Percentiles rank a stretch among this genome's conserved stretches.
Evolutionary conservation across 2,888 invertebrate genomes (phyloP).

Genomic region (Achlya flavicornis): DNA sequence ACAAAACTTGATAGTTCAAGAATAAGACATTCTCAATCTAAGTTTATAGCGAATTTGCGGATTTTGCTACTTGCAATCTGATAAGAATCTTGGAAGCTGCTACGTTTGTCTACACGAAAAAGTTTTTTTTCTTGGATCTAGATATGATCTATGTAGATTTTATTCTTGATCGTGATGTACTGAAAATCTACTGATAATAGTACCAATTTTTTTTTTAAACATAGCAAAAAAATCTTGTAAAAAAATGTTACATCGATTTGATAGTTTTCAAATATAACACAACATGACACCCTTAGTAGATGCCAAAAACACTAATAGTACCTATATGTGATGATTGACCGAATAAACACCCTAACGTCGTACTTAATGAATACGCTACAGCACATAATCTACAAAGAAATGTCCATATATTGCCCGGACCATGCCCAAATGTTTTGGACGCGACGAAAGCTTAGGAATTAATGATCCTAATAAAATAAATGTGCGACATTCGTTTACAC

Average conservation of each 20-base stretch:
- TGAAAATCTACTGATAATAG: no score
- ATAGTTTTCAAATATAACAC: no score
- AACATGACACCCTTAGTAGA: not conserved
- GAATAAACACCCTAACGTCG: not conserved
- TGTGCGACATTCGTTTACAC: conserved; percentile 82
- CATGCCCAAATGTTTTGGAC: conserved; percentile 46
- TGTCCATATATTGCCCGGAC: conserved; percentile 6
- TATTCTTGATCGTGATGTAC: no score
- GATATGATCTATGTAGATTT: no score
- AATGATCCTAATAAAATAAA: conserved; percentile 81
- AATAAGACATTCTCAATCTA: conserved; percentile 1
- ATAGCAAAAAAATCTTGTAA: no score
- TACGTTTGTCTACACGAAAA: conserved; percentile 22
- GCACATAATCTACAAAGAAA: conserved; percentile 7
- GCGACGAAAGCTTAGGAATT: conserved; percentile 74
- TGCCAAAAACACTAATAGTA: not conserved
- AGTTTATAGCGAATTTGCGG: conserved; percentile 47
- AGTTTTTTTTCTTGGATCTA: no score
- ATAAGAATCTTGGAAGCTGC: conserved; percentile 41
- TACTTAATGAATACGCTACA: conserved; percentile 9
- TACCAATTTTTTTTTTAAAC: no score
- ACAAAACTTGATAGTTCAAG: no score
- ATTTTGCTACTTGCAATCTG: conserved; percentile 16
- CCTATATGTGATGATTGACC: not conserved
- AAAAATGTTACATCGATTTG: no score